Evolutionary conservation across 1,140 invertebrate genomes (phyloP), one percentile per base, ranked within the genome.

Genomic region (Atta cephalotes): DNA sequence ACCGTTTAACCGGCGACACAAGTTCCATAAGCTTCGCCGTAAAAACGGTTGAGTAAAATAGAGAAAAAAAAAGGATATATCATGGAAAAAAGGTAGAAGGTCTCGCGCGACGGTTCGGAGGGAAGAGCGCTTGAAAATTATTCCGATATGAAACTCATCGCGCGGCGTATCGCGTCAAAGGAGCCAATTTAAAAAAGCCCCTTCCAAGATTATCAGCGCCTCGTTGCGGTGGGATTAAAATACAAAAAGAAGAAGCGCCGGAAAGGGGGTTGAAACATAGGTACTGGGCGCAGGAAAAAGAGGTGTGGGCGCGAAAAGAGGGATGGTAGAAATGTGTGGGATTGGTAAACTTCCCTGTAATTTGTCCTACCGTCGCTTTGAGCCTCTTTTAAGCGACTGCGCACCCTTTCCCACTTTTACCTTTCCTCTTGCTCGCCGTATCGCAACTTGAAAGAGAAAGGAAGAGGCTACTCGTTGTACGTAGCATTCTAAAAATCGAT

Each of bases 141-240:
- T 95, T 95, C 94, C 92, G 90, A 95, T 95, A 94, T 95, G 92
- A 95, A 95, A 95, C 94, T 95, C 94, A 94, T 94, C 93, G 92
- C 90, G 90, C 91, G 92, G 88, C 90, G 90, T 91, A 91, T 91
- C 87, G 92, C 92, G 92, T 95, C 94, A 95, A 95, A 95, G 94
- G 90, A 95, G 89, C 93, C 94, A 95, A 95, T 95, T 95, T 95
- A 95, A 95, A 94, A 94, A 95, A 95, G 93, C 92, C 94, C 92
- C 94, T 94, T 93, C 94, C 93, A 94, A 94, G 93, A 95, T 94
- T 94, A 94, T 92, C 92, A 94, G 91, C 90, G 90, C 87, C 87
- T 92, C 88, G 91, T 87, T 89, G 88, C 76, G 85, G 82, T 79
- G 89, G 87, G 80, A 91, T 90, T 91, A 91, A 91, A 91, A 91